Conservation (phyloP, 1,140 invertebrate species). For the Neoseiulus cucumeris region DNA sequence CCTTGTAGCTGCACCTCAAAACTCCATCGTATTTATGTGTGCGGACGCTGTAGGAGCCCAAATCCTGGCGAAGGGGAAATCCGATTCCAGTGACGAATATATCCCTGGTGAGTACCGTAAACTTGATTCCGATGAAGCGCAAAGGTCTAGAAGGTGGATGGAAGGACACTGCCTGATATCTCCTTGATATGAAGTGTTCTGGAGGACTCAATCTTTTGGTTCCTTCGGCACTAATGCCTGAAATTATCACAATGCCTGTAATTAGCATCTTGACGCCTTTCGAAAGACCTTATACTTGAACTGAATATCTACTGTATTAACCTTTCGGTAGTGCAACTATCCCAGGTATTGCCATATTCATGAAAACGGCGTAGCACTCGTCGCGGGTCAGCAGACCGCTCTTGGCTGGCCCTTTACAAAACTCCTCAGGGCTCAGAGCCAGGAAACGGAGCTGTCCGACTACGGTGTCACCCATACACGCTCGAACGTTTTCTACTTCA, state of each 20-base stretch:
- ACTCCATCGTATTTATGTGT: slow-evolving; percentile 3
- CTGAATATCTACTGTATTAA: neutral
- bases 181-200: slow-evolving; percentile 20
- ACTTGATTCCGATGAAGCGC: slow-evolving; percentile 18
- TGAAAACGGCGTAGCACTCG: slow-evolving; percentile 22
- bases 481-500: slow-evolving; percentile 3
- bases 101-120: slow-evolving; percentile 20
- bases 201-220: slow-evolving; percentile 20
- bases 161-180: slow-evolving; percentile 21
- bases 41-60: slow-evolving; percentile 14
- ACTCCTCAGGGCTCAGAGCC: slow-evolving; percentile 23
- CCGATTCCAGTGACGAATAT: slow-evolving; percentile 21
- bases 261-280: neutral
- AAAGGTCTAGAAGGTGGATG: slow-evolving; percentile 18
- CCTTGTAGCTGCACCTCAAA: neutral
- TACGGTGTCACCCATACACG: slow-evolving; percentile 1
- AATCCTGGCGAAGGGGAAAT: slow-evolving; percentile 21
- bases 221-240: slow-evolving; percentile 18
- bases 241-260: neutral
- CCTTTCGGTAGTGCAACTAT: slow-evolving; percentile 20
- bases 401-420: slow-evolving; percentile 20
- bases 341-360: slow-evolving; percentile 23
- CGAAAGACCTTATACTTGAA: neutral
- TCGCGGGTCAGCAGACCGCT: slow-evolving; percentile 20
- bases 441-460: slow-evolving; percentile 19